A percentile compares a stretch with the other conserved stretches of the same genome.
phyloP scores from a whole-genome alignment of 1,140 invertebrate species.

The Lepidostoma basale region DNA sequence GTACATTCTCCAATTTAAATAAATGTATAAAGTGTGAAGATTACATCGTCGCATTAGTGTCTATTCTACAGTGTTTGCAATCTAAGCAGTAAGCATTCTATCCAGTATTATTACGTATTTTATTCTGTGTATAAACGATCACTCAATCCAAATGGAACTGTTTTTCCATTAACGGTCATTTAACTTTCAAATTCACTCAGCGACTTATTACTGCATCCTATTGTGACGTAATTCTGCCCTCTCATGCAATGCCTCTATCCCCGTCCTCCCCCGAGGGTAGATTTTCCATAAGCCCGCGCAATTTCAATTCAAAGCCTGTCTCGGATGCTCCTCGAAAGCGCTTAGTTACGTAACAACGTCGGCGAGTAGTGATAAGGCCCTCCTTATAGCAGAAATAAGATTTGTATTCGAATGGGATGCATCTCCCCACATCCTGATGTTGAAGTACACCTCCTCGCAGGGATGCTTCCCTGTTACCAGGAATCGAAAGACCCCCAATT shows the following conservation, averaged over 20 bases:
- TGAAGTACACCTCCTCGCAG: not conserved
- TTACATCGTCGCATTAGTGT: no score
- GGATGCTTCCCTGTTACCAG: not conserved
- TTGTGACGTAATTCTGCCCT: slow-evolving; percentile 38
- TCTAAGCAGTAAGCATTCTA: no score
- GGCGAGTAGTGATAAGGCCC: slow-evolving; percentile 41
- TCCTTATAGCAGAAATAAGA: slow-evolving; percentile 36
- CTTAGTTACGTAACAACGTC: slow-evolving; percentile 42
- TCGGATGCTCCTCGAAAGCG: slow-evolving; percentile 35
- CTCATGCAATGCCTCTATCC: slow-evolving; percentile 14
- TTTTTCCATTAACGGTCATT: no score
- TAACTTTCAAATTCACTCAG: no score
- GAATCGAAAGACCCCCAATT: no score
- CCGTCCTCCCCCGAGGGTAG: slow-evolving; percentile 27
- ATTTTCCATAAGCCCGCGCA: slow-evolving; percentile 45
- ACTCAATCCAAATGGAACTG: no score
- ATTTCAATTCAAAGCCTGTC: slow-evolving; percentile 45
- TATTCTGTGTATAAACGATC: no score
- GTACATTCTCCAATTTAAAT: no score
- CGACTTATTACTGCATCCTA: slow-evolving; percentile 4
- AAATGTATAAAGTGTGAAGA: no score
- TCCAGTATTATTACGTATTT: no score
- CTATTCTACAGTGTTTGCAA: no score
- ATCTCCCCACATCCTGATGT: slow-evolving; percentile 1
- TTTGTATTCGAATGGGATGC: slow-evolving; percentile 39